Base-by-base conservation (phyloP, 2,797 vertebrate species). In the Balearica regulorum region DNA sequence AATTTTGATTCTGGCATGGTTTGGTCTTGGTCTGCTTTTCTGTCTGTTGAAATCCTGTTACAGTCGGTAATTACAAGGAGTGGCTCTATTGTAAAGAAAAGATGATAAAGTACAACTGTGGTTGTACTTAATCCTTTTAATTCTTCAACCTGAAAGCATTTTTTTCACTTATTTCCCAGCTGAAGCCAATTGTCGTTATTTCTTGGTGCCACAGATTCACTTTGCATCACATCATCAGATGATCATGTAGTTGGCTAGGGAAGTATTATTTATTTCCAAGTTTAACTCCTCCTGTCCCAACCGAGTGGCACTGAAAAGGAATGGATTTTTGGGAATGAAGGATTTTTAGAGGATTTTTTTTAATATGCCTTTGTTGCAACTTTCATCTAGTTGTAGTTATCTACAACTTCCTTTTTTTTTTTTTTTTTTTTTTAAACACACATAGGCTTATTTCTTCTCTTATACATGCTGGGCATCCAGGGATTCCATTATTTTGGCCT, bases 351-450 rank as follows among this genome's bases (percentile, higher is more conserved):
- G 19, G 6, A 11, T 17, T 76, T 64, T 66, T 79, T 55, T 12
- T 51, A 26, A 22, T 24, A 21, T n/a, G 16, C 28, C 9, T 54
- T 71, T 0, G 0, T 26, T 85, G 39, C 75, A 79, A 6, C n/a
- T 90, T 72, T 17, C 9, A 54, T 46, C 10, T 89, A 11, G 10
- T 46, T 51, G 49, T 55, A 9, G 13, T 35, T 91, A 26, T 72
- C 49, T 79, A 7, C 35, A 82, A 21, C 29, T 84, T 93, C 86
- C 53, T 78, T 73, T 9, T 12, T 81, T 93, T 86, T 53, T 78
- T 73, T 9, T 12, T 81, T 43, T 13, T 68, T 28, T 5, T 39
- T 39, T 39, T 39, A 39, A 35, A 33, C 4, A 33, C 9, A 29
- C 0, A 0, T 25, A 53, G 15, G 43, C 21, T 71, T 49, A 33